Evolutionary conservation across 2,113 vertebrate genomes (phyloP).

Genomic region (Percina caprodes): DNA sequence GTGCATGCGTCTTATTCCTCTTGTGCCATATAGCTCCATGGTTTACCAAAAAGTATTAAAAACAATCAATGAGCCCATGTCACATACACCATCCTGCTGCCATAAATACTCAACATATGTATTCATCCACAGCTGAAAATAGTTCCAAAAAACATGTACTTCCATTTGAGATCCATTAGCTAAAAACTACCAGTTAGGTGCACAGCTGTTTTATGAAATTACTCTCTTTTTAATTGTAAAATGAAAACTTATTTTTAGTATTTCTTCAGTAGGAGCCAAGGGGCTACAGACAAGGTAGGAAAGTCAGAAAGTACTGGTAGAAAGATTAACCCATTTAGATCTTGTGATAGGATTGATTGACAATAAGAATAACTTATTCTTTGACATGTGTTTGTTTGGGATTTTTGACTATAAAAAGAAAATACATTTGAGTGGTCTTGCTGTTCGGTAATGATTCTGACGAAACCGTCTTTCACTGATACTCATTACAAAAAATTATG

Average conservation of each 20-base stretch:
- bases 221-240: not conserved
- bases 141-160: not conserved
- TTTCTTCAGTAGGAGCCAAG: not conserved
- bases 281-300: not conserved
- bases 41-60: not conserved
- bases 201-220: not conserved
- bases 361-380: not conserved
- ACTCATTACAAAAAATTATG: not conserved
- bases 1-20: not conserved
- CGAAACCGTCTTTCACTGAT: not conserved
- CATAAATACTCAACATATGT: not conserved
- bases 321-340: not conserved
- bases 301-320: too few species aligned
- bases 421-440: not conserved
- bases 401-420: not conserved
- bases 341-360: not conserved
- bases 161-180: not conserved
- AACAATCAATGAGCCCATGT: not conserved
- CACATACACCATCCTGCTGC: not conserved
- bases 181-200: not conserved
- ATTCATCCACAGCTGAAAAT: conserved; percentile 5
- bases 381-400: not conserved
- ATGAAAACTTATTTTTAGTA: not conserved
- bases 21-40: not conserved
- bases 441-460: not conserved